Base-by-base conservation (phyloP, 2,113 vertebrate species). In the Melanostigma gelatinosum region DNA sequence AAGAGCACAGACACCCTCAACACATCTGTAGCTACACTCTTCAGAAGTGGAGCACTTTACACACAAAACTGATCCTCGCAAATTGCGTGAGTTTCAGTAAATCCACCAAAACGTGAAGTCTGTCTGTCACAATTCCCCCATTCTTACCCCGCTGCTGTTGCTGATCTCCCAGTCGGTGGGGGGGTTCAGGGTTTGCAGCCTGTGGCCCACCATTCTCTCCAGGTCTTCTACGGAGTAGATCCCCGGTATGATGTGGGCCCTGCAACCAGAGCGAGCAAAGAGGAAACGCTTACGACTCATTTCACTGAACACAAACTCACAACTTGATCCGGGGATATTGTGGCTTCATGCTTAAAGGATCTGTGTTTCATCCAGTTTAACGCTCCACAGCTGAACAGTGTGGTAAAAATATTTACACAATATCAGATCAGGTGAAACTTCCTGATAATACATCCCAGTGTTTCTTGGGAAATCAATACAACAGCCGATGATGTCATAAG, bases 161-260 rank as follows among this genome's bases (percentile, higher is more conserved):
- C 55, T 95, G 83, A 98, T 93, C 87, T 94, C 89, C 97, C 97
- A 99, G 71, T 72, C 91, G 15, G 78, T 95, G 24, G 81, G 85
- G 4, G 94, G 88, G 85, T 93, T 94, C 55, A 98, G 85, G 12
- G 97, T 97, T 27, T 88, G 70, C 20, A 97, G 48, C 50, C 93
- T 92, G 82, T 87, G 85, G 29, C 95, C 93, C 1, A 93, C 46
- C 0, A 94, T 83, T 20, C 40, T 75, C 52, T 81, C 93, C 75
- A 99, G 92, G 22, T 97, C 93, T 60, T 97, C 96, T 52, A 88
- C 68, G 8, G 94, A 94, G 87, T 96, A 95, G 65, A 96, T 20
- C 0, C 96, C 96, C 65, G 88, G 92, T 46, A 99, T 88, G 85
- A 97, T 92, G 89, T 99, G 98, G 9, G 94, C 94, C 87, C 98